Percentiles rank a stretch among this genome's conserved stretches.
phyloP scores from a whole-genome alignment of 1,140 invertebrate species.

The Diuraphis noxia region DNA sequence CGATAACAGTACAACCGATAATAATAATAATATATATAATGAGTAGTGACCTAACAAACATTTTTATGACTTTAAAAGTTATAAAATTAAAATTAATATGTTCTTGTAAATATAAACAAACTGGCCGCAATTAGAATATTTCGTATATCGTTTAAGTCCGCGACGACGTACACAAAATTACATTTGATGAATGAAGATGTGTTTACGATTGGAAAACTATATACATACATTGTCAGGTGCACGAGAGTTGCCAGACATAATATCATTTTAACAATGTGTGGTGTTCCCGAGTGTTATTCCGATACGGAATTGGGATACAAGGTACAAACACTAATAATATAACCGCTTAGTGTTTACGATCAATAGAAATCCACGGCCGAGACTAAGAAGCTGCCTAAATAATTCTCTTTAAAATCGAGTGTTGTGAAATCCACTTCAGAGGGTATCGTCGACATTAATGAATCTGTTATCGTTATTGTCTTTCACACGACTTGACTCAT shows the following conservation, averaged over 20 bases:
- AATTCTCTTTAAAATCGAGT: not conserved
- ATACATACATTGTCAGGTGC: no score
- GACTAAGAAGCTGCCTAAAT: not conserved
- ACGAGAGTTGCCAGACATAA: not conserved
- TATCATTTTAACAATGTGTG: not conserved
- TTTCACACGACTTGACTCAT: not conserved
- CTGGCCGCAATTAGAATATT: not conserved
- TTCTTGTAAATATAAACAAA: not conserved
- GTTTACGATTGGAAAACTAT: not conserved
- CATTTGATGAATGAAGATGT: not conserved
- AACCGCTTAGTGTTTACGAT: not conserved
- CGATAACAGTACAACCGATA: no score
- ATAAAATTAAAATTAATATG: not conserved
- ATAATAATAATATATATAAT: no score
- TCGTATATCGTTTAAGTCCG: not conserved
- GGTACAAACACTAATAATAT: not conserved
- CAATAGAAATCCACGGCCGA: not conserved
- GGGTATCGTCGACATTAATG: not conserved
- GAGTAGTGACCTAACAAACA: no score
- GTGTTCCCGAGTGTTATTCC: not conserved
- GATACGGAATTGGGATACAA: not conserved
- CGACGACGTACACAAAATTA: not conserved
- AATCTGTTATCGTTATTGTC: not conserved
- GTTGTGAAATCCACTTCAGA: not conserved
- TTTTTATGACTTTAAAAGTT: no score